Base-by-base conservation (phyloP, 2,113 vertebrate genomes). In the Alosa alosa region DNA sequence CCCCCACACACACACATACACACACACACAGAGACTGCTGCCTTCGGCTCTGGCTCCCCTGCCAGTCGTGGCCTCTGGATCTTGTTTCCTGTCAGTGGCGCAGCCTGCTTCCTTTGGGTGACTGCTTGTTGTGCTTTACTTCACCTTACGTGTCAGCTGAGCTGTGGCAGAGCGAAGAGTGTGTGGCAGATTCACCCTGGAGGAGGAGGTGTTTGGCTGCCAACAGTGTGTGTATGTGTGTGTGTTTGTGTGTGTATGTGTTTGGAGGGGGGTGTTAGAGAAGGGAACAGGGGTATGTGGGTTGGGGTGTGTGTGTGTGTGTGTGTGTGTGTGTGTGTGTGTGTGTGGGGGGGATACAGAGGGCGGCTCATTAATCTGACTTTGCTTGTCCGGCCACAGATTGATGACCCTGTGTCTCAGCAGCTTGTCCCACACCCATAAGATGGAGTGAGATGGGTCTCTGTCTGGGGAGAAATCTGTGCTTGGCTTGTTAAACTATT, bases 281-380 rank as follows among this genome's bases (percentile, higher is more conserved):
- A 44, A 44, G 15, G 52, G 52, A 3, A 20, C 52, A 57, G 15
- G 52, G 52, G 52, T 18, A 41, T 41, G 41, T 5, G 17, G 52
- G 52, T 17, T 17, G 52, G 52, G 52, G 52, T 3, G 52, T 31
- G 17, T 0, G 17, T 17, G 52, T 11, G 4, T 18, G 64, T 36
- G 64, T 68, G 25, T 36, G 64, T 36, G 64, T 10, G 25, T 9
- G 8, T 7, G 64, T 7, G 64, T 25, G 0, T 31, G 64, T 25
- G 64, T 31, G 64, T 2, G 64, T 31, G 75, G 2, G 82, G 44
- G 1, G 64, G 25, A 6, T 1, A 31, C 25, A 72, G 64, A 83
- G 75, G 49, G 44, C 0, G 36, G 47, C 31, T 87, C 83, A 87
- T 87, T 87, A 87, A 84, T 87, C 86, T 84, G 52, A 50, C 39